A percentile compares a stretch with the other conserved stretches of the same genome.
phyloP scores from a whole-genome alignment of 2,888 invertebrate species.

The Phymatocera aterrima region DNA sequence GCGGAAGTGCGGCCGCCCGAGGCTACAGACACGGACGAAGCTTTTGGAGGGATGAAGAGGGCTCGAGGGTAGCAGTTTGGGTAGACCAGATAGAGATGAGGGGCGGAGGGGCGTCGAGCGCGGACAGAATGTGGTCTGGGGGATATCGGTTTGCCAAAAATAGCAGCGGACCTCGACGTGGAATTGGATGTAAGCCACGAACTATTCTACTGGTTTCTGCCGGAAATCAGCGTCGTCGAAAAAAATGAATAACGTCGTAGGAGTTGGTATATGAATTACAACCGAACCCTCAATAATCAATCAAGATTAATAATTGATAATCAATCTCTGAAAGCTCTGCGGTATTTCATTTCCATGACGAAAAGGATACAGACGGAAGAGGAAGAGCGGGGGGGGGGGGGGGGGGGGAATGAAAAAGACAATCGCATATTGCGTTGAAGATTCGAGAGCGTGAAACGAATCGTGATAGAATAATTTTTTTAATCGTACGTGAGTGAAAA shows the following conservation, averaged over 20 bases:
- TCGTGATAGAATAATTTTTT: not conserved
- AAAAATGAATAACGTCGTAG: not conserved
- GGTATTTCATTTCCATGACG: too few species aligned
- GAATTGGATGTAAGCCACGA: slow-evolving; percentile 23
- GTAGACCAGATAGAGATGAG: not conserved
- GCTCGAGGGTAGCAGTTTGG: not conserved
- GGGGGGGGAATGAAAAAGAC: too few species aligned
- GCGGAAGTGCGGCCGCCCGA: not conserved
- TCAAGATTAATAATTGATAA: not conserved
- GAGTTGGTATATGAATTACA: too few species aligned
- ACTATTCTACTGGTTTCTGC: not conserved
- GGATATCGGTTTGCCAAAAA: slow-evolving; percentile 28
- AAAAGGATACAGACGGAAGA: too few species aligned
- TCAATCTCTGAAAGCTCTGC: too few species aligned
- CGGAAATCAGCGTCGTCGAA: slow-evolving; percentile 9
- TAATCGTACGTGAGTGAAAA: too few species aligned
- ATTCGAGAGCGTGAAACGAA: not conserved
- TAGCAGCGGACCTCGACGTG: slow-evolving; percentile 8
- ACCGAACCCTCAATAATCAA: too few species aligned
- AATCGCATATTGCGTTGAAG: not conserved
- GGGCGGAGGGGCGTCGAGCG: slow-evolving; percentile 1
- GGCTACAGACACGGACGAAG: slow-evolving; percentile 21
- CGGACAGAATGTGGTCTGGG: slow-evolving; percentile 27
- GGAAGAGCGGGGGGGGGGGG: too few species aligned
- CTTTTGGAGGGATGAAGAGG: not conserved